Base-by-base conservation (phyloP, 2,797 vertebrate species). In the Periparus ater region DNA sequence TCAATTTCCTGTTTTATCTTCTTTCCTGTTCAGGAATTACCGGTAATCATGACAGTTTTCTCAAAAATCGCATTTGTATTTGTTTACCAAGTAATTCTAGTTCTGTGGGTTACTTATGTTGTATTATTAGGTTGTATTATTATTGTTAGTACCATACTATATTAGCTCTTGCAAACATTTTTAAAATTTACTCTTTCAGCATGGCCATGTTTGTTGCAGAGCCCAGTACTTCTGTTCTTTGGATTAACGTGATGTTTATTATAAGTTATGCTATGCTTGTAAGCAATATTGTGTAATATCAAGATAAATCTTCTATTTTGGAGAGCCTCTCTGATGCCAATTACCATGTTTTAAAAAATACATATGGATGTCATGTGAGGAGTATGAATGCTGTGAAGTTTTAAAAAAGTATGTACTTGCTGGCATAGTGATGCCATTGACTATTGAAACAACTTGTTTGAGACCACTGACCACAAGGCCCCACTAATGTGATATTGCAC, bases 171-270 rank as follows among this genome's bases (percentile, higher is more conserved):
- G 15, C 23, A 74, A 79, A 27, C 2, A 23, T 81, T 75, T 61
- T 42, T 21, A 42, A 68, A 76, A 17, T 74, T 82, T 61, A 6
- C 13, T 44, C 34, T 67, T 91, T 75, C n/a, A 51, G 36, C 62
- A 30, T 77, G 60, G 3, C n/a, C 21, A 7, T 25, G 7, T 58
- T 29, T 26, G 5, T 73, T 0, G 0, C 48, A 50, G 18, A 75
- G 23, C 6, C 12, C 1, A 17, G 10, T 66, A 55, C 10, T 73
- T 63, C 21, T 60, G 16, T 60, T 87, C n/a, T 77, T 66, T 80
- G 23, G 19, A 62, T 67, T 57, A 51, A 50, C 1, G 2, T 20
- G n/a, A 34, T 17, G 0, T 60, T 77, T 71, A 50, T 67, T 73
- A 55, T 44, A 79, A 75, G 26, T 58, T n/a, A 7, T 30, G 14